Conservation (phyloP, 1,140 invertebrate species). For the Campodea augens region DNA sequence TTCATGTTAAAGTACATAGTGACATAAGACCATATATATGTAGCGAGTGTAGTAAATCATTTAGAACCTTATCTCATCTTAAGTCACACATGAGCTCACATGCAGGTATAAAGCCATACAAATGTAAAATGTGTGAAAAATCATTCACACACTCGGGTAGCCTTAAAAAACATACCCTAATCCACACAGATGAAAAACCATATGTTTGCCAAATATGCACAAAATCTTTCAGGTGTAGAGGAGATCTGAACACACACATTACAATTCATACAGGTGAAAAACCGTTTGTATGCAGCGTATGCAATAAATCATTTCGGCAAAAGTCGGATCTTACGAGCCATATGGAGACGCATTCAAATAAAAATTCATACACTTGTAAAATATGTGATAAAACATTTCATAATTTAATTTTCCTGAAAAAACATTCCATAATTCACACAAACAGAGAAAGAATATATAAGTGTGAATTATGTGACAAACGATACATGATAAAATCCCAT, state of each 20-base stretch:
- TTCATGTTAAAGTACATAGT: conserved; percentile 19
- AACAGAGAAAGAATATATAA: conserved; percentile 2
- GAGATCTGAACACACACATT: too few relatives aligned
- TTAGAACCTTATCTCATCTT: conserved; percentile 19
- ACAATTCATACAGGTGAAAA: too few relatives aligned
- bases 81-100: conserved; percentile 23
- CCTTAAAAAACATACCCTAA: conserved; percentile 36
- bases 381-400: background rate
- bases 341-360: background rate
- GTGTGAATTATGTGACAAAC: background rate
- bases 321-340: too few relatives aligned
- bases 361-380: background rate
- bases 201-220: conserved; percentile 37
- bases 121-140: conserved; percentile 36
- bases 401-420: conserved; percentile 19
- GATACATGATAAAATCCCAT: background rate
- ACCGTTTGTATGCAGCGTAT: too few relatives aligned
- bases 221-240: too few relatives aligned
- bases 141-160: conserved; percentile 33
- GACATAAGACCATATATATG: conserved; percentile 20
- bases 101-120: conserved; percentile 25
- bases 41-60: conserved; percentile 19
- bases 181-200: conserved; percentile 37
- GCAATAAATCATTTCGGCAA: too few relatives aligned
- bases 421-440: conserved; percentile 26